Base-by-base conservation (phyloP, 2,113 vertebrate species). In the Protobothrops mucrosquamatus region DNA sequence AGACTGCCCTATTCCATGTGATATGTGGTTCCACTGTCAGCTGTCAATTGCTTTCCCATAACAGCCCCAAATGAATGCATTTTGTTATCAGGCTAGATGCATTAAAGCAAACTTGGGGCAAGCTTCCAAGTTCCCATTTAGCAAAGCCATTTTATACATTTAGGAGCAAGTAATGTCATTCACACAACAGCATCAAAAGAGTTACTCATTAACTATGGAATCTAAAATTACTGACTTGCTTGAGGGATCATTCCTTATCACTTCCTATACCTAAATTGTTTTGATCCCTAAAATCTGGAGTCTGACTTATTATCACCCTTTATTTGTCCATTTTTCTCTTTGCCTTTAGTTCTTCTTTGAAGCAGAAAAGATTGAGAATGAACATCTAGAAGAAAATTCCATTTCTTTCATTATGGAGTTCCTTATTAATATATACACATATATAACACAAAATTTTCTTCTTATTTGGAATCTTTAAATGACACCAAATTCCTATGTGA, bases 401-500 rank as follows among this genome's bases (percentile, higher is more conserved):
- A 74, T 88, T 95, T 94, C 61, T 95, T 94, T 55, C 0, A 2
- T 69, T 29, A 55, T 59, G 55, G 18, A 94, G 96, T 96, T 97
- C 29, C 52, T 8, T 93, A 55, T 93, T 95, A 93, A 29, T 93
- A n/a, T 5, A 1, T 14, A 24, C 6, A 89, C 59, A 94, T 8
- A 89, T 0, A 87, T 74, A 22, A 90, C 69, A 85, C 91, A 87
- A 55, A 5, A 92, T 56, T 20, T 56, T 23, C n/a, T 39, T 39
- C 87, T 93, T 89, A 94, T 93, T 85, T 95, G 88, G 96, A 95
- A 96, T 91, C 18, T 95, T 94, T 93, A 96, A 97, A 97, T 94
- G 96, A 96, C 95, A 87, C 93, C 94, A 97, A 97, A 94, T 95
- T 96, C 93, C 93, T 96, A 90, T 97, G 93, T 97, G 91, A 95